Conservation (phyloP, 2,113 vertebrate genomes). For the Muntiacus reevesi region DNA sequence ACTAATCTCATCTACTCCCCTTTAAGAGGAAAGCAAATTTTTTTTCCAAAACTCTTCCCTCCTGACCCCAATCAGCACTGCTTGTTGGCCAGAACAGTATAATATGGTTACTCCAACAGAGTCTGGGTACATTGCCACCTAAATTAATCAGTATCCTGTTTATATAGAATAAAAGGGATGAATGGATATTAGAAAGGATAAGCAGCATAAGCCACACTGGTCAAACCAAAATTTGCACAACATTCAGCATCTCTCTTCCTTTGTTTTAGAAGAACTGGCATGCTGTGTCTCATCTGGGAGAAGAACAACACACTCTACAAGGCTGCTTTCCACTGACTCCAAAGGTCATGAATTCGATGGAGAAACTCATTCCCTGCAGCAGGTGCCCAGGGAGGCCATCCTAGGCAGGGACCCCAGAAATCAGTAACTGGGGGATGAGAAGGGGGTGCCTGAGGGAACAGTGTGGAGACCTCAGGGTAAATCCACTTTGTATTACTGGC, state of each 20-base stretch:
- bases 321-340: too few relatives aligned
- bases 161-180: background rate
- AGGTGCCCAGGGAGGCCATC: background rate
- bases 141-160: background rate
- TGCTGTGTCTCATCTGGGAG: background rate
- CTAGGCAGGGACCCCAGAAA: background rate
- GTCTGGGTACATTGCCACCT: background rate
- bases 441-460: fast-evolving
- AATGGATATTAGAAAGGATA: background rate
- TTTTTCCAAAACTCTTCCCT: background rate
- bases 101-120: background rate
- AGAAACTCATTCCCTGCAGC: background rate
- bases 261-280: background rate
- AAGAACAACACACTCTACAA: background rate
- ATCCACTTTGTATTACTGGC: background rate
- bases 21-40: background rate
- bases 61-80: background rate
- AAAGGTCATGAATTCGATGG: background rate
- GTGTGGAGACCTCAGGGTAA: background rate
- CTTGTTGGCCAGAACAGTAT: background rate
- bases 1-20: background rate
- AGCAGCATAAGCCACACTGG: background rate
- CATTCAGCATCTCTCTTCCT: background rate
- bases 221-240: background rate
- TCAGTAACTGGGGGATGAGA: background rate